phyloP scores from a whole-genome alignment of 2,113 vertebrate species.

The Bambusicola thoracicus region DNA sequence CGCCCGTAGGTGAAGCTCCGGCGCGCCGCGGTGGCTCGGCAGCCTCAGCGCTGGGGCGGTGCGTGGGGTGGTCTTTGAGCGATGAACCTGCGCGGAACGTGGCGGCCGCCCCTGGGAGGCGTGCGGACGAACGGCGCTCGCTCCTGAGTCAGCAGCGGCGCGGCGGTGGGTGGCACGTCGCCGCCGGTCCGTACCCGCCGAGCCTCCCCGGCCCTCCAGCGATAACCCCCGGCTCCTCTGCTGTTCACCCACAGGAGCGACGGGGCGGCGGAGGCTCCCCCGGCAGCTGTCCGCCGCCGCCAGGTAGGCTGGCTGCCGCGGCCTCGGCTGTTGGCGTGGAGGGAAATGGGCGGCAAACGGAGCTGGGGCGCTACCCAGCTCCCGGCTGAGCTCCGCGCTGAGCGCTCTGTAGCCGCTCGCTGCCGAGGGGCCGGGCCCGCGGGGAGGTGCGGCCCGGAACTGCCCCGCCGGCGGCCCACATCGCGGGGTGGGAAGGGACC shows the following conservation, averaged over 20 bases:
- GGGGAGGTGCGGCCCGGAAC: neutral
- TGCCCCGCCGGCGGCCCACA: neutral
- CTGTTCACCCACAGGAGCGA: neutral
- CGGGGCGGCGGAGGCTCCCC: no score
- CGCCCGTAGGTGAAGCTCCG: neutral
- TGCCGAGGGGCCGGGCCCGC: neutral
- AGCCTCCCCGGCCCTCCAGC: no score
- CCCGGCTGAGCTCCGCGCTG: neutral
- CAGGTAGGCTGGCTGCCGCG: neutral
- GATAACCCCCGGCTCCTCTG: neutral
- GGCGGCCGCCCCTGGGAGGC: neutral
- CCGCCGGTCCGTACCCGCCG: neutral
- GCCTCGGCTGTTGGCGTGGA: neutral
- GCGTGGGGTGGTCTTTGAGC: neutral
- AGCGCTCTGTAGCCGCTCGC: neutral
- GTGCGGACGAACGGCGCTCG: neutral
- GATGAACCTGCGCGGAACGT: neutral
- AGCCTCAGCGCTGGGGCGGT: neutral
- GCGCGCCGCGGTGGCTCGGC: neutral
- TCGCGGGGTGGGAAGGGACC: no score
- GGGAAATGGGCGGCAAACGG: neutral
- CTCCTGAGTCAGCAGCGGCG: slow-evolving; percentile 7
- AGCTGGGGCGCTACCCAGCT: neutral
- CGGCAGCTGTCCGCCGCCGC: neutral
- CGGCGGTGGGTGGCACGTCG: neutral